Percentiles rank a stretch among this genome's conserved stretches.
Conservation (phyloP, 1,140 invertebrate genomes). For the Pseudachorutes palmiensis region DNA sequence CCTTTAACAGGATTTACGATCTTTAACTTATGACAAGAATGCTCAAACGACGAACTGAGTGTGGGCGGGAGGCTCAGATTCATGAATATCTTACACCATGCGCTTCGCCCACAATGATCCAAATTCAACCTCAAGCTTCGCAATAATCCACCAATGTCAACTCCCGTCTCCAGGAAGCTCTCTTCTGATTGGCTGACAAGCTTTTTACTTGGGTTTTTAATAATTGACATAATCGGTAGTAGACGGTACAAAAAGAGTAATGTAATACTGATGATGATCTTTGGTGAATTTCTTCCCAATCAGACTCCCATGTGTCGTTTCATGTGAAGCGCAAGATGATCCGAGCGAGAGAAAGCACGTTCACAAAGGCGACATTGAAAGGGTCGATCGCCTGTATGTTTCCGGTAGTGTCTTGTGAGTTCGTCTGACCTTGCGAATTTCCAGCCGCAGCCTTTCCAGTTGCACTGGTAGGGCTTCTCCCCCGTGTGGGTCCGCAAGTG, state of each 20-base stretch:
- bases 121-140: too few species aligned
- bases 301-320: conserved; percentile 46
- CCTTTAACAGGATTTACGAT: neutral
- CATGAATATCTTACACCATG: neutral
- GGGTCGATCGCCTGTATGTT: conserved; percentile 37
- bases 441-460: conserved; percentile 37
- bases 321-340: conserved; percentile 59
- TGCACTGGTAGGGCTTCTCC: conserved; percentile 38
- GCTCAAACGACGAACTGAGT: neutral
- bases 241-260: too few species aligned
- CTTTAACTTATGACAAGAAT: neutral
- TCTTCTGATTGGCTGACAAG: too few species aligned
- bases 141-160: too few species aligned
- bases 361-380: conserved; percentile 44
- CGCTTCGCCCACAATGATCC: neutral
- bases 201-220: too few species aligned
- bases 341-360: conserved; percentile 51
- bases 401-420: conserved; percentile 38
- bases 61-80: neutral
- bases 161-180: too few species aligned
- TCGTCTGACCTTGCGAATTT: conserved; percentile 38
- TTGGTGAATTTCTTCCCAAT: neutral
- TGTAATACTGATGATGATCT: too few species aligned
- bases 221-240: too few species aligned
- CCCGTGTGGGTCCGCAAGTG: conserved; percentile 61